Evolutionary conservation across 1,140 invertebrate genomes (phyloP), one percentile per base, ranked within the genome.

Genomic region (Ostrea denselamellosa): DNA sequence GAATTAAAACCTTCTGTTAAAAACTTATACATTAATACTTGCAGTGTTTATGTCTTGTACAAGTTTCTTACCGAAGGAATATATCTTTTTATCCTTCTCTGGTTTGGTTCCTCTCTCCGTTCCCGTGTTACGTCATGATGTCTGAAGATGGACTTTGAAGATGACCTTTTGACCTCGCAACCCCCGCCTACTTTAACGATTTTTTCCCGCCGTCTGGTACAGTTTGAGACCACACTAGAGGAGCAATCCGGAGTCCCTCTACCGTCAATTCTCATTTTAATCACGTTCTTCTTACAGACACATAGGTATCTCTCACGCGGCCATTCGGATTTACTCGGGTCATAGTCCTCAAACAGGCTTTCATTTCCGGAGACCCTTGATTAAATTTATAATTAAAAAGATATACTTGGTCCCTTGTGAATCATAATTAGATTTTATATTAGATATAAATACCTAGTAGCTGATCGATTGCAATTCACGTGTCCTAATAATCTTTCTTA

Each of bases 161-260:
- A 68, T 9, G 65, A 77, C 12, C 68, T 77, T 34, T 77, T 77
- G 25, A 77, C 68, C 25, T 77, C 68, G 25, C 68, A 77, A 3
- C 68, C 68, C 0, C 68, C 68, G 68, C 68, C 68, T 5, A 77
- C 28, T 28, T 9, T 25, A 2, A 77, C 68, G 25, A 77, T 12
- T 10, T 77, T 77, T 77, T 77, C 68, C 25, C 68, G 68, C 68
- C 68, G 68, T 77, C 68, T 77, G 25, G 9, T 77, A 34, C 68
- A 77, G 68, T 77, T 77, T 2, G 68, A 77, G 0, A 77, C 68
- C 10, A 77, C 68, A 10, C 68, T 77, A 9, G 68, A 77, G 68
- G 68, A 77, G 12, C 68, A 77, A 10, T 77, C 68, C 14, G 68
- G 68, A 25, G 68, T 77, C 12, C 68, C 68, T 28, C 68, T 25